These are phyloP conservation scores for Microcebus murinus DNA, from an alignment of 2,113 vertebrate species.

Conservation along the genomic window DNA sequence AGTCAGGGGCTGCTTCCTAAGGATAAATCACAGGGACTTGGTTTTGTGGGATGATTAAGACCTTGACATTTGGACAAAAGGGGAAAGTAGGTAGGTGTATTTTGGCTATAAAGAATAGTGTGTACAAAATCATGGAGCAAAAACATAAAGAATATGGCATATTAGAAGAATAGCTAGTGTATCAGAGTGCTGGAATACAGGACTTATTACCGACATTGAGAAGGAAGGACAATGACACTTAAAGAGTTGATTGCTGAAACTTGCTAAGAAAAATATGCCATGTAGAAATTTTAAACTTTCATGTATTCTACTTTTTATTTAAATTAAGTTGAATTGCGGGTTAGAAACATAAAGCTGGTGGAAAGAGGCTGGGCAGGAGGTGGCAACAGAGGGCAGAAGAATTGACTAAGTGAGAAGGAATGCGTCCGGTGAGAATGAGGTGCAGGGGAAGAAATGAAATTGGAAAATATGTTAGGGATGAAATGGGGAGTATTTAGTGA, in stretches of 20 bases:
- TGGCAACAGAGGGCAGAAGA: not conserved
- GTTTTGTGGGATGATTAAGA: not conserved
- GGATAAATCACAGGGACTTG: not conserved
- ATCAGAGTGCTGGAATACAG: not conserved
- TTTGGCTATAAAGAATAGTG: not conserved
- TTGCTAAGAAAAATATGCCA: not conserved
- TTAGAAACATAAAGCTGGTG: not conserved
- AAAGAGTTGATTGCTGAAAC: not conserved
- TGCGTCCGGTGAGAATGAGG: not conserved
- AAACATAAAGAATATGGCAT: not conserved
- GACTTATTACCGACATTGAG: not conserved
- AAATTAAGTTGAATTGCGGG: not conserved
- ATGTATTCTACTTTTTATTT: not conserved
- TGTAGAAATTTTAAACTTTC: not conserved
- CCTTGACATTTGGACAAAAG: conserved; percentile 27
- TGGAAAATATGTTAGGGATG: not conserved
- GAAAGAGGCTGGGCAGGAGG: not conserved
- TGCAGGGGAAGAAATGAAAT: not conserved
- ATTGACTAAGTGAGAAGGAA: not conserved
- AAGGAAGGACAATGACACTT: not conserved
- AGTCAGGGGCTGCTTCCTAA: not conserved
- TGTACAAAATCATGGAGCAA: not conserved
- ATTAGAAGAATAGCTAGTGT: not conserved
- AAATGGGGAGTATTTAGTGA: not conserved
- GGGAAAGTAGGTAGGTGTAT: not conserved